These are phyloP conservation scores for Drosophila diplacantha DNA, from an alignment of 2,888 invertebrate genomes.

Conservation along the genomic window DNA sequence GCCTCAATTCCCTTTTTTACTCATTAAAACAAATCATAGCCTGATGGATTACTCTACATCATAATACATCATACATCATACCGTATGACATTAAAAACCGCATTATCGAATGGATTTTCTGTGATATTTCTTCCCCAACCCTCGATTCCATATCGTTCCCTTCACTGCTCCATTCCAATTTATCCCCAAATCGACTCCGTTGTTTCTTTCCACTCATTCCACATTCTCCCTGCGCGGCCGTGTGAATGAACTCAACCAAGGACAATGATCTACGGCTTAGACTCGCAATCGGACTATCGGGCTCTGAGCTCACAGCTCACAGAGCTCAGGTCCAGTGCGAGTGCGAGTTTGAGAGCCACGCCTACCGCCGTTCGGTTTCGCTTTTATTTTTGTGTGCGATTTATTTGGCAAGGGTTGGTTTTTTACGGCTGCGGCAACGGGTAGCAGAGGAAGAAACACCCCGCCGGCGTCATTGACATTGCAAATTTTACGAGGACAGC, in stretches of 20 bases:
- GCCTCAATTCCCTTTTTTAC: too few species aligned
- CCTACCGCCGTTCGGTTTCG: slow-evolving; percentile 38
- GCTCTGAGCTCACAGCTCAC: slow-evolving; percentile 1
- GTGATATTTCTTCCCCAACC: neutral
- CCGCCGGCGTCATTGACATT: slow-evolving; percentile 65
- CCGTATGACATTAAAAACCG: neutral
- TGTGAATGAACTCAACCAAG: slow-evolving; percentile 75
- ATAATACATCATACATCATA: neutral
- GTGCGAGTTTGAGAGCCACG: slow-evolving; percentile 37
- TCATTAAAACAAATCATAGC: too few species aligned
- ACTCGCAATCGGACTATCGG: slow-evolving; percentile 21
- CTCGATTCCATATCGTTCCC: neutral
- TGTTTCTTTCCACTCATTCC: neutral
- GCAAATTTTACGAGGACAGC: slow-evolving; percentile 55
- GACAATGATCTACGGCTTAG: slow-evolving; percentile 72
- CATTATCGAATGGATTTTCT: neutral
- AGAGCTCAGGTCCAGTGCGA: slow-evolving; percentile 34
- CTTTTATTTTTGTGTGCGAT: slow-evolving; percentile 64
- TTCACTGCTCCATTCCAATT: neutral
- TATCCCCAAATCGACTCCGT: slow-evolving; percentile 1
- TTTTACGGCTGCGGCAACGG: slow-evolving; percentile 54
- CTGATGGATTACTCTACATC: too few species aligned
- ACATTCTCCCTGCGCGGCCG: slow-evolving; percentile 13
- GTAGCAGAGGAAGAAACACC: slow-evolving; percentile 14
- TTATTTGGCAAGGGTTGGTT: slow-evolving; percentile 67